Percentiles rank a stretch among this genome's conserved stretches.
Evolutionary conservation across 1,140 invertebrate species (phyloP).

Genomic region (Drosophila nigrodunni): DNA sequence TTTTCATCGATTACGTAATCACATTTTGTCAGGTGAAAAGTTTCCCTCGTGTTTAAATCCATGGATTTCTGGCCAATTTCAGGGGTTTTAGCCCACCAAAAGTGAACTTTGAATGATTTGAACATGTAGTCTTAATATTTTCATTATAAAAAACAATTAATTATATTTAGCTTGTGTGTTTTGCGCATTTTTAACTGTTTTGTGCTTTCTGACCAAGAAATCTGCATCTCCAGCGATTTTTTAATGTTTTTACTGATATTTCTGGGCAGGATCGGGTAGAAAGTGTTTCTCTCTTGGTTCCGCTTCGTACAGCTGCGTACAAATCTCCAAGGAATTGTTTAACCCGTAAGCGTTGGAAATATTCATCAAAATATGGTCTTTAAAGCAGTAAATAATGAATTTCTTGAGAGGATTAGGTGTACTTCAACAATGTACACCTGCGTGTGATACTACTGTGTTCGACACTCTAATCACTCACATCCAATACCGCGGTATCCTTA

Average conservation of each 20-base stretch:
- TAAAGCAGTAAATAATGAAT: not conserved
- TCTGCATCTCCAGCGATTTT: slow-evolving; percentile 15
- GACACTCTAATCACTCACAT: not conserved
- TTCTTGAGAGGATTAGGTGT: slow-evolving; percentile 69
- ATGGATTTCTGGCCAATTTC: slow-evolving; percentile 53
- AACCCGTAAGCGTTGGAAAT: not conserved
- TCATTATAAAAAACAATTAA: slow-evolving; percentile 11
- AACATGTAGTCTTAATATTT: slow-evolving; percentile 3
- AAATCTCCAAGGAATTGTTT: not conserved
- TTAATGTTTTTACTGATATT: slow-evolving; percentile 28
- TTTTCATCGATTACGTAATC: slow-evolving; percentile 83
- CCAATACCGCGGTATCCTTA: too few species aligned
- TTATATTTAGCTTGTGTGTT: slow-evolving; percentile 1
- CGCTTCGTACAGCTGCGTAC: not conserved
- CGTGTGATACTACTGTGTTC: not conserved
- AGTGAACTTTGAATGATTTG: slow-evolving; percentile 17
- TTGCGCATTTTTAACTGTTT: slow-evolving; percentile 2
- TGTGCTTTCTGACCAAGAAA: slow-evolving; percentile 22
- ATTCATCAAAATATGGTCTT: not conserved
- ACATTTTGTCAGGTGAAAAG: slow-evolving; percentile 66
- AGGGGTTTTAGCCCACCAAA: slow-evolving; percentile 51
- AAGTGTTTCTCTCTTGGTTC: not conserved
- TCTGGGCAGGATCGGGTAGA: slow-evolving; percentile 32
- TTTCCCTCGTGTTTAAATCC: slow-evolving; percentile 43
- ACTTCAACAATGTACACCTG: not conserved